phyloP scores from a whole-genome alignment of 2,113 vertebrate species.

The Pseudois nayaur region DNA sequence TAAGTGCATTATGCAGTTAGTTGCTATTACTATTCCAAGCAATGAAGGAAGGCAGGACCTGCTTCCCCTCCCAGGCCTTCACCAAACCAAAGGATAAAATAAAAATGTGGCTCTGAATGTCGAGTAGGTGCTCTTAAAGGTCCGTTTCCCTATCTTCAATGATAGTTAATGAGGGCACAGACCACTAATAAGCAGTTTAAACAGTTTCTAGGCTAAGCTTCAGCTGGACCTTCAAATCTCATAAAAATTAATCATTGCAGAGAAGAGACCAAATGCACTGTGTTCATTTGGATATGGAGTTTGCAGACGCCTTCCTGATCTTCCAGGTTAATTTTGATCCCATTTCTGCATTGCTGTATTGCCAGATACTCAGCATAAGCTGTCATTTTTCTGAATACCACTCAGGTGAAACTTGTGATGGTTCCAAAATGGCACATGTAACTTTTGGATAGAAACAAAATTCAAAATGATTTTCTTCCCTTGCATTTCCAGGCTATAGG shows the following conservation, averaged over 20 bases:
- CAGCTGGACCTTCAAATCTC: neutral
- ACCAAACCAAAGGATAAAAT: neutral
- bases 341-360: neutral
- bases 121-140: neutral
- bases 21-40: slow-evolving; percentile 55
- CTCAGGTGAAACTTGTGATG: neutral
- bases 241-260: neutral
- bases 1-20: slow-evolving; percentile 69
- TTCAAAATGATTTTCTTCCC: neutral
- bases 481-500: neutral
- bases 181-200: neutral
- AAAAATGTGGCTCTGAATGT: neutral
- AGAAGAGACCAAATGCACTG: neutral
- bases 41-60: neutral
- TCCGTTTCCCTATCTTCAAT: neutral
- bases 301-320: neutral
- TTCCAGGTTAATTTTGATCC: neutral
- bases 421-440: neutral
- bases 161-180: neutral
- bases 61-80: neutral
- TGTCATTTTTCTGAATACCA: neutral
- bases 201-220: neutral
- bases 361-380: neutral
- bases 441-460: neutral
- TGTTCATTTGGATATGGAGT: neutral